Evolutionary conservation across 2,113 vertebrate genomes (phyloP).

Genomic region (Sclerurus mexicanus): DNA sequence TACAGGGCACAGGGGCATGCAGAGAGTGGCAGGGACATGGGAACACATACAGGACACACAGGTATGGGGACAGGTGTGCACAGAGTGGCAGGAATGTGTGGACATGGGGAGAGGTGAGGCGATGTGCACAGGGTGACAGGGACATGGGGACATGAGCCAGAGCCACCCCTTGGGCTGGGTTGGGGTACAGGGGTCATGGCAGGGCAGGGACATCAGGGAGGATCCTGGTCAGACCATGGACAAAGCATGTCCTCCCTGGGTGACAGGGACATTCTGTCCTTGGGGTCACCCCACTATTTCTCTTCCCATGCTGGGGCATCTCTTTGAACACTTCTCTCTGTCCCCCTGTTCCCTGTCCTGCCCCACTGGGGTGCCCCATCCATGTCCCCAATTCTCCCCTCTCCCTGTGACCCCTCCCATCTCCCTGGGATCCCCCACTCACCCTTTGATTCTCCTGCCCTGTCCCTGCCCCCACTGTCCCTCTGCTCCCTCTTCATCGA

Average conservation of each 20-base stretch:
- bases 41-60: background rate
- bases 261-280: background rate
- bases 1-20: background rate
- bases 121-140: background rate
- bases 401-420: background rate
- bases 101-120: background rate
- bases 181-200: background rate
- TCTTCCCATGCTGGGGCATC: background rate
- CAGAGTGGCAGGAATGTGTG: background rate
- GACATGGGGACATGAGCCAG: background rate
- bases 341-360: constrained; percentile 9
- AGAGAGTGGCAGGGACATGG: background rate
- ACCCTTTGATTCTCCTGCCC: background rate
- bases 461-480: background rate
- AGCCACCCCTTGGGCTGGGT: rapidly evolving
- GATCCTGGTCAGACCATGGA: background rate
- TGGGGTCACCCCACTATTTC: background rate
- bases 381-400: background rate
- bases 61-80: background rate
- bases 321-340: constrained; percentile 25
- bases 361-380: background rate
- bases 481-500: background rate
- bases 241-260: background rate
- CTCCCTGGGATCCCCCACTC: background rate
- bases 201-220: background rate